Base-by-base conservation (phyloP, 2,888 invertebrate species). In the Horisme vitalbata region DNA sequence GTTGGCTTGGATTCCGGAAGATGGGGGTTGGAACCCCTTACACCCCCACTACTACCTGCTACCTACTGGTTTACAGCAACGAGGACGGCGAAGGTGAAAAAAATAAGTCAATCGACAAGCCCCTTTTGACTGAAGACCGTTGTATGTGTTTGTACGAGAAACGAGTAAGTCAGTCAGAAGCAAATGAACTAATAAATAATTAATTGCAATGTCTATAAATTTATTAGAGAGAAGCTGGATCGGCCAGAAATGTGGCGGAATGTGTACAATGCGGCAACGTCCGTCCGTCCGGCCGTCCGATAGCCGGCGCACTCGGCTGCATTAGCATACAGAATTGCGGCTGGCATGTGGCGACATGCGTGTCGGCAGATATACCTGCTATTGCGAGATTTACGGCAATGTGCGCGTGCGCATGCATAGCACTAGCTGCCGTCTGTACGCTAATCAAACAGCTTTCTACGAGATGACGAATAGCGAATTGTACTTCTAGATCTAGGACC, bases 301-400 rank as follows among this genome's bases (percentile, higher is more conserved):
- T 21, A 1, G 10, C 11, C 4, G 1, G 7, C 15, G 18, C 18
- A 10, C 20, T 10, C 12, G 21, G 14, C 14, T 21, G 18, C 36
- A 52, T 52, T 47, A 44, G 14, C 52, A 52, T 47, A 44, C 26
- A 28, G 24, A 28, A 46, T 41, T 45, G 41, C 41, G 31, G 43
- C 39, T 39, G 30, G 34, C 24, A 39, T 44, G 41, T 45, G 35
- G 31, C 30, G 48, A 27, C 38, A 39, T 32, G 41, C 31, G 31
- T 34, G 34, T 37, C 26, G 23, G 30, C 31, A 10, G 28, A 14
- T 33, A 27, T 20, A 11, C 28, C 21, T 10, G 26, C 26, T 21
- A 12, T 36, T 12, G 20, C 28, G 38, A 38, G 38, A 31, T 38
- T 20, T 21, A 28, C 28, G 28, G 37, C 21, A 37, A 37, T 37